Conservation (phyloP, 1,140 invertebrate species). For the Neodiprion virginianus region DNA sequence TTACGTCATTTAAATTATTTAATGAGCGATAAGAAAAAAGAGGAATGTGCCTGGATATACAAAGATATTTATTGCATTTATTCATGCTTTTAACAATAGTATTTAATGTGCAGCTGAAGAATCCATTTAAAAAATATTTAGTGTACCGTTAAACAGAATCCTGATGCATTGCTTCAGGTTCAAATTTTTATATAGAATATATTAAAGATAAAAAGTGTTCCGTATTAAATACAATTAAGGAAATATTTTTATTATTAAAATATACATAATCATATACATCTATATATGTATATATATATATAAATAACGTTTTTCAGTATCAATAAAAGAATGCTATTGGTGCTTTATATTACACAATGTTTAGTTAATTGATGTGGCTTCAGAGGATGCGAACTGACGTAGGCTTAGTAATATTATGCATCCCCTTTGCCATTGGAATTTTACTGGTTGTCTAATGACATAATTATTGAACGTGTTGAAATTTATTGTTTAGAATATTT, state of each 20-base stretch:
- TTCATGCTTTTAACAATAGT: constrained; percentile 2
- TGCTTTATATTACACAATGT: not conserved
- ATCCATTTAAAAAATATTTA: not conserved
- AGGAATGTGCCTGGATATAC: not conserved
- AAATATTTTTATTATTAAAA: too few species aligned
- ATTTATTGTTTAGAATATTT: constrained; percentile 1
- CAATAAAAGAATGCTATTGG: not conserved
- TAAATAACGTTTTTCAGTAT: not conserved
- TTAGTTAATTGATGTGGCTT: not conserved
- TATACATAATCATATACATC: too few species aligned
- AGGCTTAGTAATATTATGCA: not conserved
- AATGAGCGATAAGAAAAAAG: too few species aligned
- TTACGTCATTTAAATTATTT: too few species aligned
- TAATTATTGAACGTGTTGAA: constrained; percentile 8
- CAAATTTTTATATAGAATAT: too few species aligned
- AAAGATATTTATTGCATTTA: constrained; percentile 3
- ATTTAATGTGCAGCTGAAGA: not conserved
- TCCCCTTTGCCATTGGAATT: constrained; percentile 4
- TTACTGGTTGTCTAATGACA: constrained; percentile 6
- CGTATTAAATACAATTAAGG: too few species aligned
- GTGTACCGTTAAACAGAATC: too few species aligned
- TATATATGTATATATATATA: not conserved
- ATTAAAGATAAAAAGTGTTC: too few species aligned
- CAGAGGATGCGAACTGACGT: constrained; percentile 1
- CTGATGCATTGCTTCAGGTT: too few species aligned